Evolutionary conservation across 2,888 invertebrate genomes (phyloP), one percentile per base, ranked within the genome.

Genomic region (Thecocarcelia acutangulata): DNA sequence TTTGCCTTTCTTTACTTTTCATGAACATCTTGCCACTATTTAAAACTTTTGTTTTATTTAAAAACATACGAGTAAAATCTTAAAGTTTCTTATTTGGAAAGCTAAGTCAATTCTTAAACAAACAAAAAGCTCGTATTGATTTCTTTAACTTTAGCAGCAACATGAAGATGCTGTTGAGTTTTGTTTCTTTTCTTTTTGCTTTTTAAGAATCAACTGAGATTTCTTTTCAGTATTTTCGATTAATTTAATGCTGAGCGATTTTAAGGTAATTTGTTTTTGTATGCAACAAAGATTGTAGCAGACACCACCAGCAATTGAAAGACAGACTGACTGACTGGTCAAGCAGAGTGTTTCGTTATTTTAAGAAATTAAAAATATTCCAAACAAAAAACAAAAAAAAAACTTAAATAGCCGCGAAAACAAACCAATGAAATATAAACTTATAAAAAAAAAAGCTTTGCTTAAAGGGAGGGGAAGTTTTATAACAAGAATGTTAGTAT

Each of bases 371-470:
- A 74, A 69, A 64, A 68, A 37, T 64, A 73, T 64, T 66, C 33
- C 40, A 76, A 69, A 80, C 70, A n/a, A n/a, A n/a, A n/a, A n/a
- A n/a, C n/a, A n/a, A n/a, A n/a, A n/a, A n/a, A n/a, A n/a, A n/a
- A 40, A 68, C 50, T 33, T 78, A 84, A 83, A 83, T 79, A 72
- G 75, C 84, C 84, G 73, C 82, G 82, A 76, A 72, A 66, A 70
- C 58, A 76, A 80, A 72, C 59, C 58, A 69, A 58, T 56, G 63
- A 48, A 76, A 75, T 73, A 79, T 64, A 76, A 69, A 46, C 63
- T 68, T 42, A 58, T 76, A 50, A 61, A 21, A 37, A n/a, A 58
- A 46, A 21, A 9, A 54, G 63, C 33, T 33, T 33, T 8, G 9
- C 33, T 33, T 33, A 33, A 33, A 3, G 8, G 24, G 44, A 37